Evolutionary conservation across 1,140 invertebrate species (phyloP), one percentile per base, ranked within the genome.

Genomic region (Elymnias hypermnestra): DNA sequence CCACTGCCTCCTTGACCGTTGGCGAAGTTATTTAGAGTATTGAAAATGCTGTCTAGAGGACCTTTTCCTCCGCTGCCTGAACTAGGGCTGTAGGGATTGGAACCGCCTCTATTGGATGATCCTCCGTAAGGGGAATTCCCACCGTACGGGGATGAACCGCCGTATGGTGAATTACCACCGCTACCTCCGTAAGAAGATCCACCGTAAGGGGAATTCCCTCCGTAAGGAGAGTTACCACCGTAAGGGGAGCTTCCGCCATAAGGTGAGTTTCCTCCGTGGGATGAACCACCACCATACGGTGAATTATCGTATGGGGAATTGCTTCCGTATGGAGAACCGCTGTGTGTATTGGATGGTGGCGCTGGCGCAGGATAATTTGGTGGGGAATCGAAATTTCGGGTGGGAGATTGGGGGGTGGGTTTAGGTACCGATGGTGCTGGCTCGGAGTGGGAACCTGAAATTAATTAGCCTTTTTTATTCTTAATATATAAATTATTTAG

Each of bases 291-390:
- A 1, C 69, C 72, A 21, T 64, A 63, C 0, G 63, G 65, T 1
- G 66, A 65, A 25, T 29, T 62, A 0, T 63, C 72, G 29, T 65
- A 63, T 1, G 62, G 53, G 22, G 56, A 60, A 9, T 42, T 51
- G 14, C 57, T 55, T 12, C 62, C 66, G 22, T 59, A 61, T 13
- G 66, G 57, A 0, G 63, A 63, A n/a, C 71, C 72, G 14, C 69
- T 60, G 18, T 57, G 45, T 6, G 50, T 54, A 19, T 52, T 52
- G 3, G 63, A 45, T 0, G 83, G 83, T 0, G 83, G 77, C 2
- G 69, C 65, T 0, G 85, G 84, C 5, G 84, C 72, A 12, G 78
- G 72, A 44, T 87, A 85, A 46, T 64, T 74, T 5, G 85, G 82
- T 0, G 66, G 43, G 1, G 69, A 71, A 22, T 85, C 77, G 28